Evolutionary conservation across 1,140 invertebrate genomes (phyloP).

Genomic region (Temnothorax longispinosus): DNA sequence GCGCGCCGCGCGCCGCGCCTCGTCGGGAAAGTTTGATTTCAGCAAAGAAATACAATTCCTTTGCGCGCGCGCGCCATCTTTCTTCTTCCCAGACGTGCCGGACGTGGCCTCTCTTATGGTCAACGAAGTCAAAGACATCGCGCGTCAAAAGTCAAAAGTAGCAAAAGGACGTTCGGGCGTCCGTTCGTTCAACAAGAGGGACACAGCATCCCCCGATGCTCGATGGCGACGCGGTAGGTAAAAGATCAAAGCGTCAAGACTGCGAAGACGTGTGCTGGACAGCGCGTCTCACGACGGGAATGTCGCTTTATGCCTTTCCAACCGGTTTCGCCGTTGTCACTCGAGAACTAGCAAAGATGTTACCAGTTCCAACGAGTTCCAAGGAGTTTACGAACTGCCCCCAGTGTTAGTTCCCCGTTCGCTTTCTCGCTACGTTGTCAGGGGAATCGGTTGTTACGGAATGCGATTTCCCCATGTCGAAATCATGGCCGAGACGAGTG

Average conservation of each 20-base stretch:
- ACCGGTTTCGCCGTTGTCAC: conserved; percentile 66
- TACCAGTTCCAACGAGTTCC: conserved; percentile 73
- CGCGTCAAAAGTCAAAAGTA: conserved; percentile 65
- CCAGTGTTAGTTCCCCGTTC: conserved; percentile 60
- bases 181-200: neutral
- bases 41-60: conserved; percentile 16
- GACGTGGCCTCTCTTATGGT: neutral
- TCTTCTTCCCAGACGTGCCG: neutral
- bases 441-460: conserved; percentile 69
- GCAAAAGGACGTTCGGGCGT: conserved; percentile 22
- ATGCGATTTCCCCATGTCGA: conserved; percentile 46
- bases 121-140: conserved; percentile 62
- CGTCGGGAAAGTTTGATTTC: conserved; percentile 34
- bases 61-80: neutral
- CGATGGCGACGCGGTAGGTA: neutral
- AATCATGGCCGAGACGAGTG: neutral
- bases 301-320: conserved; percentile 56
- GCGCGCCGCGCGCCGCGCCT: neutral
- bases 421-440: conserved; percentile 51
- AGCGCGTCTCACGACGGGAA: conserved; percentile 30
- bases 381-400: conserved; percentile 69
- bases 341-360: conserved; percentile 70
- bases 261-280: neutral
- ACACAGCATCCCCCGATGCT: neutral
- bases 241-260: conserved; percentile 69